Percentiles rank a stretch among this genome's conserved stretches.
Conservation (phyloP, 2,888 invertebrate species). For the Acronicta alni region DNA sequence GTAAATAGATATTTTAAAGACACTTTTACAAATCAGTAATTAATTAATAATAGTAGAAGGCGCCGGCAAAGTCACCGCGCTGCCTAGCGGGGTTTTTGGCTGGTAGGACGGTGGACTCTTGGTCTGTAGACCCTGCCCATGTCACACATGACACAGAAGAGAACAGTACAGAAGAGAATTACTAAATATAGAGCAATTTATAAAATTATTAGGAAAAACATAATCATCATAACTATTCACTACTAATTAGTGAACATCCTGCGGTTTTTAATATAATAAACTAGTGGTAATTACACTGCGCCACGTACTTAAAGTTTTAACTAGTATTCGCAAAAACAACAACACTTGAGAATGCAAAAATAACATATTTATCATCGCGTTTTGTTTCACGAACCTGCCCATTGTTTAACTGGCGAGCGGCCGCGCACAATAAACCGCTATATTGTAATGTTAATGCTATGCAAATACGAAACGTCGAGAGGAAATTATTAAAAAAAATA, state of each 20-base stretch:
- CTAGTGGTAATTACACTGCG: conserved; percentile 19
- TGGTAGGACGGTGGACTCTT: no score
- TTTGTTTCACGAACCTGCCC: conserved; percentile 50
- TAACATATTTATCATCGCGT: conserved; percentile 57
- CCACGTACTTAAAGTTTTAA: conserved; percentile 41
- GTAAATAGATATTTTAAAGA: no score
- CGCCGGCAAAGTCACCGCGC: no score
- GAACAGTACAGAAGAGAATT: no score
- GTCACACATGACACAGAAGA: no score
- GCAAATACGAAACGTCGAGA: conserved; percentile 63
- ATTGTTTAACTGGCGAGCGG: conserved; percentile 41
- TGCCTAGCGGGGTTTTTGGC: no score
- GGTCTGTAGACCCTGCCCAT: no score
- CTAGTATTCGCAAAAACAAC: conserved; percentile 37
- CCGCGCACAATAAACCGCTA: conserved; percentile 52
- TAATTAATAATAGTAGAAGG: no score
- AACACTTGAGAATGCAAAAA: conserved; percentile 51
- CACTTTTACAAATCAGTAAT: no score
- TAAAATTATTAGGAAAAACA: no score
- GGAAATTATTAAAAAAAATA: conserved; percentile 62
- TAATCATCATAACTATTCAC: no score
- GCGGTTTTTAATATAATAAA: not conserved
- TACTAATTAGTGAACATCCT: conserved; percentile 11
- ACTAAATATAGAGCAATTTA: no score
- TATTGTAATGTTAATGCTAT: conserved; percentile 75